Base-by-base conservation (phyloP, 2,113 vertebrate species). In the Carlito syrichta region DNA sequence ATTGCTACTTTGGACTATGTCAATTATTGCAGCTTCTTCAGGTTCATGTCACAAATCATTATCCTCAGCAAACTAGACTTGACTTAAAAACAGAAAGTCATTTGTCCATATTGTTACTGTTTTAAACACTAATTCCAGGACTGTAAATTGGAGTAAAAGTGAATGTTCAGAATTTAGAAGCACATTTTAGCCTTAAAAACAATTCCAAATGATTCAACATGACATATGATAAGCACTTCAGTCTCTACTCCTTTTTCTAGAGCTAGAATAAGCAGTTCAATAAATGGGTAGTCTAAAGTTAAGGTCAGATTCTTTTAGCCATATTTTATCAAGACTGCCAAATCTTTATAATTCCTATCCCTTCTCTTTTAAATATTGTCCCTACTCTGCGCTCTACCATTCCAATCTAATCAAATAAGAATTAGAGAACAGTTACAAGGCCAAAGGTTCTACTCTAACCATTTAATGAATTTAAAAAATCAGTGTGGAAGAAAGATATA, bases 1-100 rank as follows among this genome's bases (percentile, higher is more conserved):
- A 96, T 96, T 97, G 52, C 68, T 95, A 56, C 91, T 96, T 93
- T 97, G 97, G 96, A 96, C 88, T 92, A 45, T 96, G 92, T 97
- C 97, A 97, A 97, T 97, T 97, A 97, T 30, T 71, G 79, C 14
- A 87, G 76, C 73, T 91, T 95, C 77, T 82, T 95, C 85, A 95
- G 89, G 91, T 95, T 97, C 82, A 91, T 71, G 89, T 96, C 97
- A 98, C 38, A 93, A 78, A 83, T 86, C 45, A 89, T 98, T 97
- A 97, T 79, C 50, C n/a, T 97, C 94, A 97, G 48, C 77, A 91
- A 96, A 91, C 25, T 81, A 40, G 35, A 96, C 45, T 50, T 96
- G 66, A 95, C 52, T 92, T 92, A 85, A 58, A 82, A 91, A 68
- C 60, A 90, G 40, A 96, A 91, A 69, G 62, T 71, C 38, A 63